Evolutionary conservation across 2,113 vertebrate genomes (phyloP), one percentile per base, ranked within the genome.

Genomic region (Hiodon alosoides): DNA sequence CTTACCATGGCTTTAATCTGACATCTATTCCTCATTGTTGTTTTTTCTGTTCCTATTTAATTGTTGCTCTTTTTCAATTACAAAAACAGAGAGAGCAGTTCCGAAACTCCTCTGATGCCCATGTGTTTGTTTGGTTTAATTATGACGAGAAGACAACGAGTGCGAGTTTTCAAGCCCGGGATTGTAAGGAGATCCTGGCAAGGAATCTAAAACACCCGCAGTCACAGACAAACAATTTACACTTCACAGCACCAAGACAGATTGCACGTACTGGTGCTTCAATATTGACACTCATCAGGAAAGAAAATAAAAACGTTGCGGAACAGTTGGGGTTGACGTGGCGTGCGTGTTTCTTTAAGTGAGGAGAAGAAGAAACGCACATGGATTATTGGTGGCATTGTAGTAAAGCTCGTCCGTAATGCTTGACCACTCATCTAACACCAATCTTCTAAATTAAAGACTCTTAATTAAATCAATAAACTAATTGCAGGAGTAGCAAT

Each of bases 391-490:
- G 86, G 83, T 76, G 80, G 69, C 66, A 74, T 81, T 78, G 81
- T 82, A 85, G 78, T 85, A 79, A 82, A 85, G 80, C 91, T 86
- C 86, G 85, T 85, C 83, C 73, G 77, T 87, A 85, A 88, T 87
- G 86, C 83, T 86, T 85, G 89, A 87, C 87, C 86, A 86, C 85
- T 86, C 90, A 84, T 86, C 83, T 92, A 90, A 88, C 89, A 90
- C 93, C 91, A 90, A 88, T 87, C 90, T 90, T 90, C 92, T 93
- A 94, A 95, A 96, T 95, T 94, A 95, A 97, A 97, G 95, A 92
- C 92, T 91, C 92, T 95, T 96, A 95, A 97, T 97, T 96, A 96
- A 96, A 97, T 97, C 95, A 95, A 97, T 97, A 97, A 96, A 94
- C 94, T 96, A 96, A 96, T 96, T 94, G 95, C 91, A 91, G 88